Percentiles rank a stretch among this genome's conserved stretches.
Conservation (phyloP, 2,113 vertebrate genomes). For the Periophthalmus modestus region DNA sequence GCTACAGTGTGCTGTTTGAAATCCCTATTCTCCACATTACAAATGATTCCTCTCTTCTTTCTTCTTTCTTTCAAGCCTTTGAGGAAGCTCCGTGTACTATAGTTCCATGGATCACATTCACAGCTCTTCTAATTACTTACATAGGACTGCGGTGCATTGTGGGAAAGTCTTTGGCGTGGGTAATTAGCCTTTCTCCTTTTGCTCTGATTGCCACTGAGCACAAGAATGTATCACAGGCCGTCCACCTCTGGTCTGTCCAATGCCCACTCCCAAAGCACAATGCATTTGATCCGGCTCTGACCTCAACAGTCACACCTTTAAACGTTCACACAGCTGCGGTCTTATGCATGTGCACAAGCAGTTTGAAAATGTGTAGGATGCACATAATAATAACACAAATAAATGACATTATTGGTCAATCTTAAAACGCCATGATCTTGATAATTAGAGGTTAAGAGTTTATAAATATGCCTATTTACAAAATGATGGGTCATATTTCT, state of each 20-base stretch:
- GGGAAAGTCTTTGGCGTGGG: constrained; percentile 29
- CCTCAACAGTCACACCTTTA: constrained; percentile 28
- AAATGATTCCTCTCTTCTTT: constrained; percentile 3
- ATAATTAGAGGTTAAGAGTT: no score
- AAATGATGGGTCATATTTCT: no score
- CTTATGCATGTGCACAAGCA: not conserved
- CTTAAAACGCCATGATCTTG: no score
- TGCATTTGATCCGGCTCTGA: constrained; percentile 28
- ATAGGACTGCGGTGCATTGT: constrained; percentile 10
- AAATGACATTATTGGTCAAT: no score
- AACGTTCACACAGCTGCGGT: constrained; percentile 13
- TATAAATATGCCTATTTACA: no score
- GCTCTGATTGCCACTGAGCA: constrained; percentile 39
- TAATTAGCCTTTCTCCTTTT: constrained; percentile 34
- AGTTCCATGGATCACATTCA: constrained; percentile 7
- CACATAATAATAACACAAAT: no score
- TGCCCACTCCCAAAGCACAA: constrained; percentile 43
- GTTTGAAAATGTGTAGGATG: not conserved
- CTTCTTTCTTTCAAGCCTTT: constrained; percentile 5
- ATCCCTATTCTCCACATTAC: not conserved
- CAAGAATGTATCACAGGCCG: constrained; percentile 48
- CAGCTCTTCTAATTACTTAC: constrained; percentile 28
- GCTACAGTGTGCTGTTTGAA: not conserved
- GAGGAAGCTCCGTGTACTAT: not conserved
- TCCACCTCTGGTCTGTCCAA: constrained; percentile 35